Conservation (phyloP, 2,888 invertebrate species). For the Agrenia bidenticulata region DNA sequence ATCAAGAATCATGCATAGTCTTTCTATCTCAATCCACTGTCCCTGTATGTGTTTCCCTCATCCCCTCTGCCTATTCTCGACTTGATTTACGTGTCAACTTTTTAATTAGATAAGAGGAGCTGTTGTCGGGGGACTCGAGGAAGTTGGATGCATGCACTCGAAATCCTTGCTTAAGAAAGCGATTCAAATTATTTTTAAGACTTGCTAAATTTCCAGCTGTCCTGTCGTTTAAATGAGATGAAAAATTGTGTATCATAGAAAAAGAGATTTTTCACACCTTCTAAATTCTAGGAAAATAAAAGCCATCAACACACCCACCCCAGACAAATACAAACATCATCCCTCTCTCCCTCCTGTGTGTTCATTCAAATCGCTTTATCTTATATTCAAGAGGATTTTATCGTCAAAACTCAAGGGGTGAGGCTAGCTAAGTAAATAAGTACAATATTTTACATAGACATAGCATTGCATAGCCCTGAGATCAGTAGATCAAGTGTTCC, state of each 20-base stretch:
- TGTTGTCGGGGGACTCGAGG: too few species aligned
- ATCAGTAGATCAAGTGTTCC: slow-evolving; percentile 11
- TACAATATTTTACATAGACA: too few species aligned
- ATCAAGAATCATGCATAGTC: slow-evolving; percentile 10
- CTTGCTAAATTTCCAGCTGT: too few species aligned
- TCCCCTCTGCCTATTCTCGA: too few species aligned
- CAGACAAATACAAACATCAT: background rate
- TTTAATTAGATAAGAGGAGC: slow-evolving; percentile 22
- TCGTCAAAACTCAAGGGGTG: background rate
- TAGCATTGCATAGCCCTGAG: slow-evolving; percentile 3
- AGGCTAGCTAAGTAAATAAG: slow-evolving; percentile 8
- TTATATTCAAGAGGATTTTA: background rate
- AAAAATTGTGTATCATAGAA: too few species aligned
- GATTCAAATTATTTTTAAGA: too few species aligned
- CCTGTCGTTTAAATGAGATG: too few species aligned
- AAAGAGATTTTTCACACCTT: slow-evolving; percentile 2
- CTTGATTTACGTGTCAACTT: slow-evolving; percentile 11
- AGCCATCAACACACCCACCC: background rate
- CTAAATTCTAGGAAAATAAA: background rate
- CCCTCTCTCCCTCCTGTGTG: background rate
- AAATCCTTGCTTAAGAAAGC: too few species aligned
- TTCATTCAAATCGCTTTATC: background rate
- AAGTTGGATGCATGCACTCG: too few species aligned
- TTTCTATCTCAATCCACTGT: background rate
- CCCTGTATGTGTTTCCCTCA: too few species aligned